Conservation (phyloP, 2,113 vertebrate species). For the Panthera leo region DNA sequence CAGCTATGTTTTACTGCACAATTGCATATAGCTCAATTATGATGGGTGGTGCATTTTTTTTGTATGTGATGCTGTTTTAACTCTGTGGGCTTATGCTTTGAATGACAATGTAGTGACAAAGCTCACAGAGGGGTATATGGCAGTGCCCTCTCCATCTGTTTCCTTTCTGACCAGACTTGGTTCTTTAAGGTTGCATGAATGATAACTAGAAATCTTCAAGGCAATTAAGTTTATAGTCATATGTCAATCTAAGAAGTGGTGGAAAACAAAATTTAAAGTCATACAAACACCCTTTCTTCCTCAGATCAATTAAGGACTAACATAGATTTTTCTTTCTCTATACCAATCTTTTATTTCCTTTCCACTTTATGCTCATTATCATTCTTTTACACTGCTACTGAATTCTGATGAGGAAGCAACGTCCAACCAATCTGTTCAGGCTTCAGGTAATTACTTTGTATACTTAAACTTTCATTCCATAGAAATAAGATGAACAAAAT, state of each 20-base stretch:
- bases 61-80: not conserved
- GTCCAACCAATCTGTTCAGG: conserved; percentile 52
- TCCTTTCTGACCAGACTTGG: not conserved
- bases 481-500: conserved; percentile 54
- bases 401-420: conserved; percentile 46
- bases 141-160: not conserved
- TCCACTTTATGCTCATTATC: not conserved
- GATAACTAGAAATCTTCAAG: not conserved
- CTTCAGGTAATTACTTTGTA: conserved; percentile 54
- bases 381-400: not conserved
- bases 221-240: not conserved
- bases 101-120: not conserved
- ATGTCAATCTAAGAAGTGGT: not conserved
- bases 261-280: not conserved
- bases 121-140: not conserved
- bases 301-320: not conserved
- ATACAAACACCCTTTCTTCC: not conserved
- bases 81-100: not conserved
- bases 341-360: not conserved
- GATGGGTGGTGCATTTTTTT: not conserved
- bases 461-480: conserved; percentile 48
- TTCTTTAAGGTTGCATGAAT: not conserved
- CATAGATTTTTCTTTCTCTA: not conserved
- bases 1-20: not conserved
- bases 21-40: not conserved